Percentiles rank a stretch among this genome's conserved stretches.
phyloP scores from a whole-genome alignment of 2,113 vertebrate species.

The Equus przewalskii region DNA sequence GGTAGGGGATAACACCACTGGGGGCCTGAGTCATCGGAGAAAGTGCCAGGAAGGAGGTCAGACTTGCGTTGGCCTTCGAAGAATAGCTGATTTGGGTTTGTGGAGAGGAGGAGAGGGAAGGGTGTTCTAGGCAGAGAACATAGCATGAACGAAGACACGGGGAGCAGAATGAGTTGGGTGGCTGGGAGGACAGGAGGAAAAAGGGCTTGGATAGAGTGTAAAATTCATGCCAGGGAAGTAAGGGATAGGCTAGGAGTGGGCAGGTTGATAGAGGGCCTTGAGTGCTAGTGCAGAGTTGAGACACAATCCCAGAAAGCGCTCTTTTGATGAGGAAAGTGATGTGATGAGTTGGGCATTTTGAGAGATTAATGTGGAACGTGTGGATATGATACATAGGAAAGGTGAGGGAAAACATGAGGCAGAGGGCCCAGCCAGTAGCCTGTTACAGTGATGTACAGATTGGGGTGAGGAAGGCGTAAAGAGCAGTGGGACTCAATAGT shows the following conservation, averaged over 20 bases:
- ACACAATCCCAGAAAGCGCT: not conserved
- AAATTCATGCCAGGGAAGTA: not conserved
- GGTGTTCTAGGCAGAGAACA: not conserved
- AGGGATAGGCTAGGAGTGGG: not conserved
- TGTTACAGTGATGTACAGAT: not conserved
- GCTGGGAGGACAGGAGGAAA: not conserved
- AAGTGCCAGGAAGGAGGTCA: not conserved
- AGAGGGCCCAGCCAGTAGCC: not conserved
- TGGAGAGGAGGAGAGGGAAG: not conserved
- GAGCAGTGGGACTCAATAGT: not conserved
- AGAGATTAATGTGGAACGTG: not conserved
- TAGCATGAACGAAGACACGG: not conserved
- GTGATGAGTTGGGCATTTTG: not conserved
- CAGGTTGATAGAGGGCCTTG: not conserved
- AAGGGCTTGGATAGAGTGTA: not conserved
- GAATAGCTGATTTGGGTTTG: constrained; percentile 6
- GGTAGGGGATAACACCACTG: not conserved
- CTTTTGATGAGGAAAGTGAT: not conserved
- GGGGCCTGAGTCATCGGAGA: constrained; percentile 33
- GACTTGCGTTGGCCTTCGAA: not conserved
- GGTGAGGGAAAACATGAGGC: not conserved
- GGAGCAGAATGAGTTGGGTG: not conserved
- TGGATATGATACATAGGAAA: not conserved
- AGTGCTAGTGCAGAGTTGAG: not conserved
- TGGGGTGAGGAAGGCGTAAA: not conserved